Percentiles rank a stretch among this genome's conserved stretches.
phyloP scores from a whole-genome alignment of 2,113 vertebrate species.

The Notarius quadriscutis region DNA sequence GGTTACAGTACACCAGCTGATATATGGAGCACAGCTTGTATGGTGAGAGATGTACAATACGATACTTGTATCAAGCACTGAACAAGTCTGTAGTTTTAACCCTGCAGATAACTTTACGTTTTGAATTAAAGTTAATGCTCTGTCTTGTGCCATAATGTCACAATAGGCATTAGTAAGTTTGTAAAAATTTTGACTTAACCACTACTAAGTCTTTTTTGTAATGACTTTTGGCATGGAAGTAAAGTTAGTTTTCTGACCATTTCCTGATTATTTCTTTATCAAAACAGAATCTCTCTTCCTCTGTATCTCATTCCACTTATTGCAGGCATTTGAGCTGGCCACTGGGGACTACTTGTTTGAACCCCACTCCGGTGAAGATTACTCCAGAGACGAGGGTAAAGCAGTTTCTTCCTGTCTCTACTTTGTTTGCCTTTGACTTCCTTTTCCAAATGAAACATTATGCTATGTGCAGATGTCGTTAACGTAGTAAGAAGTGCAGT shows the following conservation, averaged over 20 bases:
- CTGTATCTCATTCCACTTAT: not conserved
- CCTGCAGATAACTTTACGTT: not conserved
- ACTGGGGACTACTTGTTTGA: slow-evolving; percentile 98
- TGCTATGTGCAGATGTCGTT: not conserved
- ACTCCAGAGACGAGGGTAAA: slow-evolving; percentile 95
- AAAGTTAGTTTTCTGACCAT: not conserved
- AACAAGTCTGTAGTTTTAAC: not conserved
- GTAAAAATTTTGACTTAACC: not conserved
- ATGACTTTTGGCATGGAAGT: no score
- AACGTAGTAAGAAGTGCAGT: not conserved
- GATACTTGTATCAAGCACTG: not conserved
- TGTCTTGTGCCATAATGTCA: not conserved
- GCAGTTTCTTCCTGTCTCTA: slow-evolving; percentile 14
- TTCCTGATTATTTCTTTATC: slow-evolving; percentile 14
- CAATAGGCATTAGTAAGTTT: not conserved
- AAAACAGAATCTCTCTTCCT: slow-evolving; percentile 19
- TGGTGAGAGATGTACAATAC: slow-evolving; percentile 75
- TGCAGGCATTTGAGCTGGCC: slow-evolving; percentile 92
- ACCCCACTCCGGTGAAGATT: slow-evolving; percentile 96
- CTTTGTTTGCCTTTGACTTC: slow-evolving; percentile 3
- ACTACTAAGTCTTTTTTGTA: not conserved
- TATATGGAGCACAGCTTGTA: slow-evolving; percentile 98
- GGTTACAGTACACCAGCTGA: slow-evolving; percentile 95
- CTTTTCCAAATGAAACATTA: not conserved
- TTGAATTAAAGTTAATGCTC: not conserved